These are phyloP conservation scores for Camponotus fellah DNA, from an alignment of 2,888 invertebrate genomes.

Conservation along the genomic window DNA sequence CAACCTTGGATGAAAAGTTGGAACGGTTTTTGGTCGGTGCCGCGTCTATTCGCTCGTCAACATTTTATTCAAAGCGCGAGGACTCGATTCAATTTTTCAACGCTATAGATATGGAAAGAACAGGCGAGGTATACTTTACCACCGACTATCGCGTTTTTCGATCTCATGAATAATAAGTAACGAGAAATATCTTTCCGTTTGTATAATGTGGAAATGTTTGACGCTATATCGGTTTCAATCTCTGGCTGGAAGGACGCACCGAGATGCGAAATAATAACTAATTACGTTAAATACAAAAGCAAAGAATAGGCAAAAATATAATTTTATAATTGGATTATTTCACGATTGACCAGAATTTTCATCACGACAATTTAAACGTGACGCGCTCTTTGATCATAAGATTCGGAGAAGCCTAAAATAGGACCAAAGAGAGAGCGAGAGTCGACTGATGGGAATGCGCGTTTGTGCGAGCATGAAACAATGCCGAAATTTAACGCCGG, in stretches of 20 bases:
- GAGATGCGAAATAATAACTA: neutral
- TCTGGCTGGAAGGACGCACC: neutral
- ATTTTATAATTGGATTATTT: neutral
- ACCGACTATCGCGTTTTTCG: neutral
- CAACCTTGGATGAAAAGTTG: slow-evolving; percentile 22
- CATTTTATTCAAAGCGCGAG: slow-evolving; percentile 9
- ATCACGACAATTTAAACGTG: neutral
- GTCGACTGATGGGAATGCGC: slow-evolving; percentile 29
- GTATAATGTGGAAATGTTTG: neutral
- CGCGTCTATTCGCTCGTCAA: neutral
- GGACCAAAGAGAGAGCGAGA: slow-evolving; percentile 32
- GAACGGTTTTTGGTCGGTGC: slow-evolving; percentile 18
- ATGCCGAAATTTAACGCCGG: slow-evolving; percentile 55
- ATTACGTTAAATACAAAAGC: neutral
- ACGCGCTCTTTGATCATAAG: neutral
- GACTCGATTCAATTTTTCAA: slow-evolving; percentile 16
- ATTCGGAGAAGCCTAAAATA: slow-evolving; percentile 47
- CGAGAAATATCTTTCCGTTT: neutral
- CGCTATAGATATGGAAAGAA: neutral
- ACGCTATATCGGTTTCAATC: neutral
- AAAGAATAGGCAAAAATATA: neutral
- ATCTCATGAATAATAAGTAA: slow-evolving; percentile 25
- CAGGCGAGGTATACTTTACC: neutral
- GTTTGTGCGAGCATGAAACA: slow-evolving; percentile 48
- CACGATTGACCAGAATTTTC: neutral